Evolutionary conservation across 2,797 vertebrate genomes (phyloP).

Genomic region (Clarias platycephalus): DNA sequence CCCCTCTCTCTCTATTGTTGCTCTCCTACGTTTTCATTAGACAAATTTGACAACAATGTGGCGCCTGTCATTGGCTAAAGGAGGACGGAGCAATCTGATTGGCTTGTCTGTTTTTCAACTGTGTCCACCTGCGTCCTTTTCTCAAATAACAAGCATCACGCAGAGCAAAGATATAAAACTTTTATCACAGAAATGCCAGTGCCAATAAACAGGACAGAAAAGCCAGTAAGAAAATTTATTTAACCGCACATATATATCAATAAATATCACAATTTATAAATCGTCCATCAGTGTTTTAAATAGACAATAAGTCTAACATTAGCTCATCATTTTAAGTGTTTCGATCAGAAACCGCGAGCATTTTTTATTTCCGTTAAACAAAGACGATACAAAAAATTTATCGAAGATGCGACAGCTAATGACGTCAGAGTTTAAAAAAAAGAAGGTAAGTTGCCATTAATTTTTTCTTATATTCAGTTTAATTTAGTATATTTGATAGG

Average conservation of each 20-base stretch:
- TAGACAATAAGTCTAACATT: background rate
- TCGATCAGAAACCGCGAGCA: background rate
- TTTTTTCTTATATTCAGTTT: background rate
- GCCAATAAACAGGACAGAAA: conserved; percentile 43
- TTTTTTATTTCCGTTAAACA: background rate
- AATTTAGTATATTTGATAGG: background rate
- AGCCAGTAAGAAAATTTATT: background rate
- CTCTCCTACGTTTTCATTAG: conserved; percentile 95
- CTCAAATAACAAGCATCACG: conserved; percentile 80
- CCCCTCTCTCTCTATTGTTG: conserved; percentile 88
- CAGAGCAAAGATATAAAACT: conserved; percentile 69
- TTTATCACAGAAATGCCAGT: conserved; percentile 46
- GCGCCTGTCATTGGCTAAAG: conserved; percentile 93
- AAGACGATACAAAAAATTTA: background rate
- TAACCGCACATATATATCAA: background rate
- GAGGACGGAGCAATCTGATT: conserved; percentile 86
- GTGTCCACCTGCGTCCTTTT: conserved; percentile 86
- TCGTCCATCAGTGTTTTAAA: background rate
- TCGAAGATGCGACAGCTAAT: background rate
- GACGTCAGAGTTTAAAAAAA: background rate
- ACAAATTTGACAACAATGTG: conserved; percentile 99
- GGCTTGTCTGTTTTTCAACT: conserved; percentile 82
- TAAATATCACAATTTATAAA: conserved; percentile 2
- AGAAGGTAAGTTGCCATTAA: conserved; percentile 22
- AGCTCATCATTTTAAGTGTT: background rate